Conservation (phyloP, 2,113 vertebrate species). For the Sorex araneus region DNA sequence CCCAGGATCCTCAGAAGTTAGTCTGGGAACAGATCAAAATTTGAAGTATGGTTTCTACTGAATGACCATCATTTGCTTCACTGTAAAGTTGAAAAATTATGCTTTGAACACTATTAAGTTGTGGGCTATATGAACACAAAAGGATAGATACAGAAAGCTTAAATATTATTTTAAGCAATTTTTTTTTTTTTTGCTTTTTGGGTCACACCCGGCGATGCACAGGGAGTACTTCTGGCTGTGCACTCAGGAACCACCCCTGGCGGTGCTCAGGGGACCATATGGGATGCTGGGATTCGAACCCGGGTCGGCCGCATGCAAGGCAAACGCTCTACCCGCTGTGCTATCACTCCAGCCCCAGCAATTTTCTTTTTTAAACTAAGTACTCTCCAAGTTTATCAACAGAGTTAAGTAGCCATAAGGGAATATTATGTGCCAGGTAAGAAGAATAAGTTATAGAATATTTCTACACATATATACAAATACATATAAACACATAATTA, state of each 20-base stretch:
- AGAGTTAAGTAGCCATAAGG: not conserved
- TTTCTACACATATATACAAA: not conserved
- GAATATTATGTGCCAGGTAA: not conserved
- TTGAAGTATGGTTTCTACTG: not conserved
- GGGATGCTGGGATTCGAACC: too few species aligned
- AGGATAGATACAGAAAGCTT: not conserved
- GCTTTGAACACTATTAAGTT: not conserved
- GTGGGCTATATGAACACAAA: not conserved
- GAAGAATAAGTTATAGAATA: not conserved
- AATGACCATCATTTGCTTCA: not conserved
- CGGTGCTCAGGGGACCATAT: too few species aligned
- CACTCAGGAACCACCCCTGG: too few species aligned
- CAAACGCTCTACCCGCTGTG: too few species aligned
- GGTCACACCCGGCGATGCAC: too few species aligned
- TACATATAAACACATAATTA: too few species aligned
- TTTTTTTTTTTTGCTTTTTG: too few species aligned
- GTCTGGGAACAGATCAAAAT: not conserved
- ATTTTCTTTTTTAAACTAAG: not conserved
- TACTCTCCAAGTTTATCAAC: not conserved
- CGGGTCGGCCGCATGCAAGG: too few species aligned
- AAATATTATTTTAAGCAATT: not conserved
- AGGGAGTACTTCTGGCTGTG: too few species aligned
- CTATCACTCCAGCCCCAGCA: not conserved
- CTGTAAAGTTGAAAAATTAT: not conserved
- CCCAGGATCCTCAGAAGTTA: not conserved